Evolutionary conservation across 2,797 vertebrate species (phyloP).

Genomic region (Acestrorhynchus altus): DNA sequence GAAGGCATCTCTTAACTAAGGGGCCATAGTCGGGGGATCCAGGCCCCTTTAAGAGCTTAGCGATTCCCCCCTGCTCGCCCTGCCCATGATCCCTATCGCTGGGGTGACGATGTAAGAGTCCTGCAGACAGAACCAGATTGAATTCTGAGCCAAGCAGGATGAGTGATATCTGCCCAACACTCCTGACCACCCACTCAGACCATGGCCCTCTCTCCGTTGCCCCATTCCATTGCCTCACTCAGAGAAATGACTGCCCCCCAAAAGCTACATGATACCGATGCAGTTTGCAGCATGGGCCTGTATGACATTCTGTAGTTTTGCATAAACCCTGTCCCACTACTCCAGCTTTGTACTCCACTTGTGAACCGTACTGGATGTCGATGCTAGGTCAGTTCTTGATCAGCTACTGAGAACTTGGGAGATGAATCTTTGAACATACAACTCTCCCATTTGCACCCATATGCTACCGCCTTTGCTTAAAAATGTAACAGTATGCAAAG

Average conservation of each 20-base stretch:
- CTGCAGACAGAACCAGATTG: constrained; percentile 68
- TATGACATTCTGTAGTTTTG: constrained; percentile 36
- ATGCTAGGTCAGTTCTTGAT: not conserved
- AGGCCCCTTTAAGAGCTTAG: constrained; percentile 54
- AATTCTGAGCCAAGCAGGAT: constrained; percentile 73
- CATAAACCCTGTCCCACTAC: constrained; percentile 27
- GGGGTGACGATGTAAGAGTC: constrained; percentile 69
- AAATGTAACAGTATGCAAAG: not conserved
- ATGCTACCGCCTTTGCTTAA: not conserved
- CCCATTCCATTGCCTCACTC: constrained; percentile 40
- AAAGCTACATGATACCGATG: constrained; percentile 26
- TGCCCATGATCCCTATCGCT: constrained; percentile 68
- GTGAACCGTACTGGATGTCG: constrained; percentile 23
- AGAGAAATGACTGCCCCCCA: constrained; percentile 20
- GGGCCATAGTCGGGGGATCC: constrained; percentile 26
- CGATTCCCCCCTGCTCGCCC: constrained; percentile 56
- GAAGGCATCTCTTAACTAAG: constrained; percentile 41
- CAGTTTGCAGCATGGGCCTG: constrained; percentile 39
- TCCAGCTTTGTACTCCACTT: constrained; percentile 30
- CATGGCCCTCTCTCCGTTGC: constrained; percentile 32
- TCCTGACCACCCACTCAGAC: constrained; percentile 71
- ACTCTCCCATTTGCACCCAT: not conserved
- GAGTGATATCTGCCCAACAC: constrained; percentile 69
- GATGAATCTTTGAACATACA: too few relatives aligned
- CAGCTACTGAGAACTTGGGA: constrained; percentile 2